Percentiles rank a stretch among this genome's conserved stretches.
phyloP scores from a whole-genome alignment of 1,140 invertebrate species.

The Heliothis subflexa region DNA sequence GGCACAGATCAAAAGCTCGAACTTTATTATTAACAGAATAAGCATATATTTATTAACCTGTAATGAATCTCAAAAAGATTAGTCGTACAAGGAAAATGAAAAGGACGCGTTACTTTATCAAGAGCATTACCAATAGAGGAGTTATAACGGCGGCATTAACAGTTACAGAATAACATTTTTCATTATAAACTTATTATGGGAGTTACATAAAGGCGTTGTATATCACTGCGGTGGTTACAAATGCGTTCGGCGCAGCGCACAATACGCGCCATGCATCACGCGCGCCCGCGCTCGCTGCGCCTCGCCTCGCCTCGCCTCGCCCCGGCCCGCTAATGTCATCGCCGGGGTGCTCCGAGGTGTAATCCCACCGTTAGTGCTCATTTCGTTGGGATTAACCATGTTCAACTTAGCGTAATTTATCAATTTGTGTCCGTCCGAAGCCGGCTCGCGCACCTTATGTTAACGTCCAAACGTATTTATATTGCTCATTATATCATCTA shows the following conservation, averaged over 20 bases:
- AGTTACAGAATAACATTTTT: constrained; percentile 63
- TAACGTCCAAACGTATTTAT: constrained; percentile 28
- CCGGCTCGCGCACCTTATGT: constrained; percentile 21
- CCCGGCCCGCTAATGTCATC: constrained; percentile 31
- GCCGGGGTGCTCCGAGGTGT: constrained; percentile 49
- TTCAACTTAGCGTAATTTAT: constrained; percentile 72
- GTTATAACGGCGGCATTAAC: constrained; percentile 46
- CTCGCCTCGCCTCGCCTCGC: constrained; percentile 19
- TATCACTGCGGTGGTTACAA: constrained; percentile 59
- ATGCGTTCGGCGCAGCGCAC: constrained; percentile 60
- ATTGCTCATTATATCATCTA: constrained; percentile 3
- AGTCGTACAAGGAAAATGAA: constrained; percentile 19
- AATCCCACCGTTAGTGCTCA: constrained; percentile 73
- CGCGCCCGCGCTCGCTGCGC: constrained; percentile 35
- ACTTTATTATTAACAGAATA: constrained; percentile 21
- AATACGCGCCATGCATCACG: constrained; percentile 66
- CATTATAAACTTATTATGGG: constrained; percentile 69
- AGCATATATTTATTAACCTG: constrained; percentile 29
- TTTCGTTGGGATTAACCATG: constrained; percentile 71
- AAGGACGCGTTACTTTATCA: constrained; percentile 41
- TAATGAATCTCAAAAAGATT: constrained; percentile 40
- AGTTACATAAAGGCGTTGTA: constrained; percentile 53
- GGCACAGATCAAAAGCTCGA: constrained; percentile 7
- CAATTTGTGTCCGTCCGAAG: constrained; percentile 66
- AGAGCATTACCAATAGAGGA: constrained; percentile 45